phyloP scores from a whole-genome alignment of 2,888 invertebrate species.

The Pachydiplax longipennis region DNA sequence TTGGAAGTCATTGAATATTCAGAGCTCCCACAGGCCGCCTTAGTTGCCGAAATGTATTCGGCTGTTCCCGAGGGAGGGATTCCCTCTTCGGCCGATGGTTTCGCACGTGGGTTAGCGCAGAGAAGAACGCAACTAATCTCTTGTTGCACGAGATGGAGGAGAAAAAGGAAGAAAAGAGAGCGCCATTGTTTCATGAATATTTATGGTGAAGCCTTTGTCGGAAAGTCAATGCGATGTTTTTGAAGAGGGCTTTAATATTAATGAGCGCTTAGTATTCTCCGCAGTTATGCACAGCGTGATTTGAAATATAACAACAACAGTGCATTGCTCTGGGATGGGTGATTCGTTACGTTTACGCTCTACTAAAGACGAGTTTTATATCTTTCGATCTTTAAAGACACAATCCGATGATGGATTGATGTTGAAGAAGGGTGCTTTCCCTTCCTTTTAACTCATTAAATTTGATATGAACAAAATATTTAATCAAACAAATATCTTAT shows the following conservation, averaged over 20 bases:
- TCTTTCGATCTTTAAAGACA: no score
- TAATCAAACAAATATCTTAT: no score
- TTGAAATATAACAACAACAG: slow-evolving; percentile 5
- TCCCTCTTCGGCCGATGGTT: slow-evolving; percentile 17
- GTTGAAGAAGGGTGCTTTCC: no score
- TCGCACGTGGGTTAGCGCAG: slow-evolving; percentile 38
- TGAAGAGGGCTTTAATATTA: slow-evolving; percentile 32
- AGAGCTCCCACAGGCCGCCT: slow-evolving; percentile 25
- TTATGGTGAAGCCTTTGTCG: slow-evolving; percentile 33
- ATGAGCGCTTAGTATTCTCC: slow-evolving; percentile 29
- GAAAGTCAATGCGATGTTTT: slow-evolving; percentile 43
- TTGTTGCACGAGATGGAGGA: slow-evolving; percentile 4
- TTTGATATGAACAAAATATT: no score
- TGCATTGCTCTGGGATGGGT: background rate
- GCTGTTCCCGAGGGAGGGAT: background rate
- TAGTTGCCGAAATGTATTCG: slow-evolving; percentile 39
- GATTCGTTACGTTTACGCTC: background rate
- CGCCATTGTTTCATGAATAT: slow-evolving; percentile 43
- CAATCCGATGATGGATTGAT: no score
- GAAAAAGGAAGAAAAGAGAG: background rate
- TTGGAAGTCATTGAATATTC: slow-evolving; percentile 42
- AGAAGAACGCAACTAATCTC: slow-evolving; percentile 28
- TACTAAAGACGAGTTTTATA: no score
- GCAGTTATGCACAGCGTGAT: slow-evolving; percentile 33
- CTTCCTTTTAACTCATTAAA: no score